Conservation (phyloP, 2,888 invertebrate genomes). For the Drosophila falleni region DNA sequence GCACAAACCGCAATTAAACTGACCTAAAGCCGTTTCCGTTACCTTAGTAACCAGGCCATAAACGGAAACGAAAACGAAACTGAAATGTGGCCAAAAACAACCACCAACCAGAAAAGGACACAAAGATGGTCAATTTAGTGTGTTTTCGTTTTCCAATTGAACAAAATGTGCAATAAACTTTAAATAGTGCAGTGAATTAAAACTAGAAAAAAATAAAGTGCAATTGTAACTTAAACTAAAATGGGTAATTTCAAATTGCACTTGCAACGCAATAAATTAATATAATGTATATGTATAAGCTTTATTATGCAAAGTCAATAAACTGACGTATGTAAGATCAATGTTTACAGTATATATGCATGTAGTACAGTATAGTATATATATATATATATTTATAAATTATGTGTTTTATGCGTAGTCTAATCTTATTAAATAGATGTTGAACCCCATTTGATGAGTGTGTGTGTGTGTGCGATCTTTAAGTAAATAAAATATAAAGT, state of each 20-base stretch:
- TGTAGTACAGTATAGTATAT: not conserved
- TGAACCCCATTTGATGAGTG: slow-evolving; percentile 71
- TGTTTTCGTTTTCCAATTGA: slow-evolving; percentile 20
- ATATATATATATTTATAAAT: not conserved
- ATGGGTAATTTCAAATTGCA: slow-evolving; percentile 51
- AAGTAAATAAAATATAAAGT: slow-evolving; percentile 68
- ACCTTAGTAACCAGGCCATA: slow-evolving; percentile 50
- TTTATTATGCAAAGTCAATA: slow-evolving; percentile 49
- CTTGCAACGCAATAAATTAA: slow-evolving; percentile 39
- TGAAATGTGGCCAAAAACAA: slow-evolving; percentile 68
- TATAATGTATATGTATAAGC: slow-evolving; percentile 9
- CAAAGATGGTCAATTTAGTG: slow-evolving; percentile 48
- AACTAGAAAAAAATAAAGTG: slow-evolving; percentile 1
- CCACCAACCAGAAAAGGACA: slow-evolving; percentile 54
- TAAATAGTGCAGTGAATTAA: slow-evolving; percentile 1
- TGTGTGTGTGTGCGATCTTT: slow-evolving; percentile 37
- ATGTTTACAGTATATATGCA: slow-evolving; percentile 16
- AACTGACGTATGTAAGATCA: slow-evolving; percentile 34
- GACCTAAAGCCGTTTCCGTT: slow-evolving; percentile 70
- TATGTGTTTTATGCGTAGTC: slow-evolving; percentile 49
- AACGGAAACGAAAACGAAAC: slow-evolving; percentile 48
- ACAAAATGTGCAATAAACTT: slow-evolving; percentile 34
- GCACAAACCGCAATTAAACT: slow-evolving; percentile 73
- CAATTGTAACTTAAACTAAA: slow-evolving; percentile 6
- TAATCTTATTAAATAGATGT: slow-evolving; percentile 77